These are phyloP conservation scores for Ispidina picta DNA, from an alignment of 2,797 vertebrate genomes.

Conservation along the genomic window DNA sequence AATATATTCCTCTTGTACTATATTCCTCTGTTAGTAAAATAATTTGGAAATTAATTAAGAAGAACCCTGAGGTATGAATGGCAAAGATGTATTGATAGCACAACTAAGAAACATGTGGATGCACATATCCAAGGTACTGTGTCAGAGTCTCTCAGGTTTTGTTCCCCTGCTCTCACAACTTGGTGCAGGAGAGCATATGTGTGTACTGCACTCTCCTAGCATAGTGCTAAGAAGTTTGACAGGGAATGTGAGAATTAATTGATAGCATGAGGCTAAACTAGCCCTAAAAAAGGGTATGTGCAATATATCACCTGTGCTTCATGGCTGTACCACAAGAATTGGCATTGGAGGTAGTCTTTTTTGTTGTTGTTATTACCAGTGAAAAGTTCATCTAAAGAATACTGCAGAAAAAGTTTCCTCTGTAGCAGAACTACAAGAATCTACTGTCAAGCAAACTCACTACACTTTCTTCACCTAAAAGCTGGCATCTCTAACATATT, in stretches of 20 bases:
- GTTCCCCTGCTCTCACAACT: neutral
- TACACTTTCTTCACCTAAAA: slow-evolving; percentile 18
- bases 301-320: neutral
- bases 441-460: neutral
- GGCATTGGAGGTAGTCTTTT: slow-evolving; percentile 34
- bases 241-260: neutral
- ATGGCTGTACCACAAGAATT: neutral
- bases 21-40: neutral
- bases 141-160: neutral
- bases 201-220: neutral
- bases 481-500: neutral
- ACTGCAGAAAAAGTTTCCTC: neutral
- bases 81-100: neutral
- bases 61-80: neutral
- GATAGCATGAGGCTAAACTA: neutral
- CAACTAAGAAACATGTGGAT: neutral
- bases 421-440: neutral
- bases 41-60: neutral
- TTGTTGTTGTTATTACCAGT: neutral
- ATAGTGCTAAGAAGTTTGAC: neutral
- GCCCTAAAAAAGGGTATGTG: neutral
- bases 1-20: neutral
- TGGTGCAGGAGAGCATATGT: neutral
- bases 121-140: neutral
- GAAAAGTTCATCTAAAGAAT: neutral